Percentiles rank a stretch among this genome's conserved stretches.
phyloP scores from a whole-genome alignment of 2,888 invertebrate species.

The Adela reaumurella region DNA sequence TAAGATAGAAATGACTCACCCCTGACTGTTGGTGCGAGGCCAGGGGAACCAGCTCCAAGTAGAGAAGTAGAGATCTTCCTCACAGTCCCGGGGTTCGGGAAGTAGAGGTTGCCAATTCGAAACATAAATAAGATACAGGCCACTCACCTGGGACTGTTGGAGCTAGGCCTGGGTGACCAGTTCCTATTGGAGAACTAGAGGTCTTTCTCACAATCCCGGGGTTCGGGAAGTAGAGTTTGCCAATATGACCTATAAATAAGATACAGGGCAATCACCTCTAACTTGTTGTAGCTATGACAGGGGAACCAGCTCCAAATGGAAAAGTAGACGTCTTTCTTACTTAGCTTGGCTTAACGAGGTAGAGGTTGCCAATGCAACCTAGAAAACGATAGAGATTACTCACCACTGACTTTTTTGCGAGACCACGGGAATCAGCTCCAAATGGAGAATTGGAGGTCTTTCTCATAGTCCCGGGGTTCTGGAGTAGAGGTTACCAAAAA shows the following conservation, averaged over 20 bases:
- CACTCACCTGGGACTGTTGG: too few relatives aligned
- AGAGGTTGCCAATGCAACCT: conserved; percentile 78
- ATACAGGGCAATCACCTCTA: too few relatives aligned
- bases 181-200: conserved; percentile 73
- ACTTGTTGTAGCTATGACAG: conserved; percentile 67
- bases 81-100: conserved; percentile 72
- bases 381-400: too few relatives aligned
- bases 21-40: too few relatives aligned
- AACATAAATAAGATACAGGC: too few relatives aligned
- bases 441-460: conserved; percentile 64
- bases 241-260: too few relatives aligned
- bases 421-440: conserved; percentile 74
- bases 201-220: conserved; percentile 62
- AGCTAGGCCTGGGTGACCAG: conserved; percentile 68
- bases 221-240: conserved; percentile 82
- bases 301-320: conserved; percentile 71
- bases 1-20: too few relatives aligned
- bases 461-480: conserved; percentile 66
- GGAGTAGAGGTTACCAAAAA: conserved; percentile 80
- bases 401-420: too few relatives aligned
- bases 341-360: conserved; percentile 77
- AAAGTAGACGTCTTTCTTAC: conserved; percentile 58
- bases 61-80: conserved; percentile 60
- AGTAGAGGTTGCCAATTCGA: conserved; percentile 79
- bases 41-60: conserved; percentile 73